A percentile compares a stretch with the other conserved stretches of the same genome.
These are phyloP conservation scores for Chlorodrepanis virens DNA, from an alignment of 2,113 vertebrate genomes.

Conservation along the genomic window DNA sequence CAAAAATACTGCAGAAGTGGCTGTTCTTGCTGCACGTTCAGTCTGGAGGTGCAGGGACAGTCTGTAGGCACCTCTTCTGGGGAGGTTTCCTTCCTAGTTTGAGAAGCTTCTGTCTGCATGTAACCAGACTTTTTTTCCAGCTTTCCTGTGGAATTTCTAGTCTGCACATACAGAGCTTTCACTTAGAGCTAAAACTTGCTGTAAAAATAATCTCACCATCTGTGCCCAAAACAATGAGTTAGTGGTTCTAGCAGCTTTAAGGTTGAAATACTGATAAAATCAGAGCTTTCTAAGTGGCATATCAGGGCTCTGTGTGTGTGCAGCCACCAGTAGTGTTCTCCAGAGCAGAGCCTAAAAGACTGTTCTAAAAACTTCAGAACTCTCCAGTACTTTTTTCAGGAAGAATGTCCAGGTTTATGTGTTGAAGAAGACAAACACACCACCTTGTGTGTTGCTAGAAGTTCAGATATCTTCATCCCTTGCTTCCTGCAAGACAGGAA, in stretches of 20 bases:
- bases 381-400: not conserved
- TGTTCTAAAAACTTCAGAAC: not conserved
- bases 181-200: not conserved
- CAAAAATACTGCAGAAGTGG: not conserved
- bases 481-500: not conserved
- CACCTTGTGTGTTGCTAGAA: not conserved
- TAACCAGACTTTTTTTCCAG: not conserved
- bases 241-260: not conserved
- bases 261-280: not conserved
- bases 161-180: not conserved
- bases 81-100: not conserved
- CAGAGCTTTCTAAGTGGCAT: not conserved
- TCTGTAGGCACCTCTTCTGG: not conserved
- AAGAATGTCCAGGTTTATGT: not conserved
- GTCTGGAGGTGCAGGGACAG: not conserved
- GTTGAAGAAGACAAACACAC: not conserved
- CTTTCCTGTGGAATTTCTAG: not conserved
- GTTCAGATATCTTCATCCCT: not conserved
- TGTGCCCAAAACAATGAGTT: not conserved
- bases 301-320: not conserved
- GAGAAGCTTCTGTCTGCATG: constrained; percentile 7
- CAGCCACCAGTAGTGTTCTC: not conserved
- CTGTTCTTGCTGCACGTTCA: not conserved
- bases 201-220: constrained; percentile 59
- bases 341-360: not conserved